Evolutionary conservation across 2,113 vertebrate species (phyloP).

Genomic region (Xenopus borealis): DNA sequence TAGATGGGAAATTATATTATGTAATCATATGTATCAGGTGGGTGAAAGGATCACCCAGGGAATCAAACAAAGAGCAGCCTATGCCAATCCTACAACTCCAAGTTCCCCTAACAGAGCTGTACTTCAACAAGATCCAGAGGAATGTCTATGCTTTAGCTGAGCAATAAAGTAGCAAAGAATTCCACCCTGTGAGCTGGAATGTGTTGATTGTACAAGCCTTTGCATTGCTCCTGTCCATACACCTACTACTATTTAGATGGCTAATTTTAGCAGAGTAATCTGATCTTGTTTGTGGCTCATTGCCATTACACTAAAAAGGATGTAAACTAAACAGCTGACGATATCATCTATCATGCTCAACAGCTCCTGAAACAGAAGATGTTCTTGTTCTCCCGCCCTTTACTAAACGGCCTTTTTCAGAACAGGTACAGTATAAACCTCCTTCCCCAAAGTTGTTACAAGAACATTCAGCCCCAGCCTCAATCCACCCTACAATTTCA

Average conservation of each 20-base stretch:
- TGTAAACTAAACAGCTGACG: constrained; percentile 38
- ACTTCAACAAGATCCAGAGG: no score
- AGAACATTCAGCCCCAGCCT: constrained; percentile 4
- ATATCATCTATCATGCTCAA: constrained; percentile 21
- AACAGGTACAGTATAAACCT: neutral
- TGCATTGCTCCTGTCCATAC: constrained; percentile 19
- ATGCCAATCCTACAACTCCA: no score
- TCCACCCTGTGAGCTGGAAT: neutral
- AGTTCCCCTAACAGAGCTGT: no score
- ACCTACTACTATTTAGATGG: constrained; percentile 32
- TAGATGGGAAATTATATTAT: no score
- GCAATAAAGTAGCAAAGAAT: neutral
- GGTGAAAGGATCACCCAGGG: no score
- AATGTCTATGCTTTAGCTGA: no score
- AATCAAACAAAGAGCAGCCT: no score
- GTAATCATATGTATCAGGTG: no score
- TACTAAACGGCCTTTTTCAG: constrained; percentile 21
- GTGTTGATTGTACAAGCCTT: constrained; percentile 14
- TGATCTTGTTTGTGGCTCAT: neutral
- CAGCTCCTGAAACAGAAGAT: constrained; percentile 8
- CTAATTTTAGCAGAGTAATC: constrained; percentile 32
- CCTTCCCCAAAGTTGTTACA: neutral
- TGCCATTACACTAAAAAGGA: constrained; percentile 23
- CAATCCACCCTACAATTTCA: no score
- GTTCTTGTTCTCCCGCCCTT: neutral